Conservation (phyloP, 2,797 vertebrate species). For the Lagodon rhomboides region DNA sequence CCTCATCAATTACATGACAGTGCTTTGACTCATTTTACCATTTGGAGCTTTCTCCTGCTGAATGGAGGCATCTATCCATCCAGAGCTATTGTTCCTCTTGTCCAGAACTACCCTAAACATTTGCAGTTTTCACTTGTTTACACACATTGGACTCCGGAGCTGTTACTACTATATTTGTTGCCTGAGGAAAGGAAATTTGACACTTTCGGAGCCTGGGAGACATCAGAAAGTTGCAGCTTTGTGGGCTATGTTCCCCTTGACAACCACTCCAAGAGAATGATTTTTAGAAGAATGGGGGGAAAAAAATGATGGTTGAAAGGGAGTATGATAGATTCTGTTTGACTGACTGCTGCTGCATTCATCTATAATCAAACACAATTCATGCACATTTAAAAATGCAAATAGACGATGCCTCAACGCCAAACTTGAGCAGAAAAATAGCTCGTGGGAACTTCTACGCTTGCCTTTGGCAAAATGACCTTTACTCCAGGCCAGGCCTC, state of each 20-base stretch:
- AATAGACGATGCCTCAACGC: neutral
- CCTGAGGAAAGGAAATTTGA: conserved; percentile 49
- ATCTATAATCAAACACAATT: conserved; percentile 33
- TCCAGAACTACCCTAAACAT: conserved; percentile 5
- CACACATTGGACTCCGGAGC: conserved; percentile 19
- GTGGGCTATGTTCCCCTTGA: conserved; percentile 27
- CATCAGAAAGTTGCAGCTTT: conserved; percentile 43
- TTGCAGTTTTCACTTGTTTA: conserved; percentile 34
- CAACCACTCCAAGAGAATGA: conserved; percentile 8
- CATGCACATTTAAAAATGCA: conserved; percentile 9
- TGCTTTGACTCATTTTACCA: neutral
- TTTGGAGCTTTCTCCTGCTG: neutral
- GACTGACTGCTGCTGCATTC: conserved; percentile 18
- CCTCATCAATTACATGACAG: neutral
- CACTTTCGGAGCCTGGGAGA: conserved; percentile 28
- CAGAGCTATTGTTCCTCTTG: neutral
- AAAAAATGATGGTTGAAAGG: neutral
- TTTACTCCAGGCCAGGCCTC: conserved; percentile 45
- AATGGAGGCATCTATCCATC: neutral
- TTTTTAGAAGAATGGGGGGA: conserved; percentile 8
- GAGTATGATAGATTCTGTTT: neutral
- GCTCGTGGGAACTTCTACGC: neutral
- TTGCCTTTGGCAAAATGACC: conserved; percentile 43
- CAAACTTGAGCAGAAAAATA: neutral
- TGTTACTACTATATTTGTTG: conserved; percentile 20